phyloP scores from a whole-genome alignment of 2,888 invertebrate genomes.

The Folsomia candida region DNA sequence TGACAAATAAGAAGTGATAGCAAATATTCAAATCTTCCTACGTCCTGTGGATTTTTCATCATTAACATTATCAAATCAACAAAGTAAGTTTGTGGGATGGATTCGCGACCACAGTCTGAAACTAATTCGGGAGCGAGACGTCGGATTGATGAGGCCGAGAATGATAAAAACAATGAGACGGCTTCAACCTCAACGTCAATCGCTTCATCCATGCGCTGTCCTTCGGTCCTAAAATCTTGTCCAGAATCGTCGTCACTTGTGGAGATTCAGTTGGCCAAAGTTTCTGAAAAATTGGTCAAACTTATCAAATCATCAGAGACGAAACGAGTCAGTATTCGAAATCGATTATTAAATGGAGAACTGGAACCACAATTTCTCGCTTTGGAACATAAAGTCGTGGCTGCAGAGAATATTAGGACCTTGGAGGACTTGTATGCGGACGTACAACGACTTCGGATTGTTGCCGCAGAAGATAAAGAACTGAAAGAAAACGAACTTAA shows the following conservation, averaged over 20 bases:
- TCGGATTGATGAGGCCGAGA: too few species aligned
- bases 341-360: background rate
- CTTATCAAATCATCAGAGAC: background rate
- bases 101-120: too few species aligned
- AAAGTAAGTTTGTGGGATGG: too few species aligned
- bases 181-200: too few species aligned
- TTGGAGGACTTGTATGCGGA: background rate
- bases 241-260: background rate
- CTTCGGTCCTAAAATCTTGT: too few species aligned
- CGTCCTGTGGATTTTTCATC: too few species aligned
- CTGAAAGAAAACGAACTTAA: constrained; percentile 36
- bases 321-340: background rate
- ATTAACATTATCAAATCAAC: too few species aligned
- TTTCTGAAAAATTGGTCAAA: background rate
- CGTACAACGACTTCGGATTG: background rate
- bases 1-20: too few species aligned
- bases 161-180: too few species aligned
- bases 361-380: background rate
- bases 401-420: background rate
- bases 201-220: too few species aligned
- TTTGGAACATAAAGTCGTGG: background rate
- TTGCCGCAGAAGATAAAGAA: background rate
- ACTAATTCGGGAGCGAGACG: too few species aligned
- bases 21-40: too few species aligned
- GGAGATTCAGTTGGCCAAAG: background rate